Conservation (phyloP, 1,140 invertebrate species). For the Oreohelix idahoensis region DNA sequence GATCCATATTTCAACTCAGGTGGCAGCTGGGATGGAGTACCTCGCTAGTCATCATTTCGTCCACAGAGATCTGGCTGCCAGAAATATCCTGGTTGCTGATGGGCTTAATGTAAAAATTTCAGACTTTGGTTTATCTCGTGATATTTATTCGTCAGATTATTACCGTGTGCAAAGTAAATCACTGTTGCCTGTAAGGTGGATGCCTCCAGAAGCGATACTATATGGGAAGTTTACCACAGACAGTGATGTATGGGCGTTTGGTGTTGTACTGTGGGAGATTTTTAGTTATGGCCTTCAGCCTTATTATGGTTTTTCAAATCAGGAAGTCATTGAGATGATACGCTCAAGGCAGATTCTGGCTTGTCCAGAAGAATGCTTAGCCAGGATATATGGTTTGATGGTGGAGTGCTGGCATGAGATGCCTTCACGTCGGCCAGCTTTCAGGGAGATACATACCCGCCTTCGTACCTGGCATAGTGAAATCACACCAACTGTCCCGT, state of each 20-base stretch:
- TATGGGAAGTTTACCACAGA: constrained; percentile 97
- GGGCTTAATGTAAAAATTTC: constrained; percentile 93
- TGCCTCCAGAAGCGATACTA: constrained; percentile 97
- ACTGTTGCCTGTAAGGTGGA: constrained; percentile 80
- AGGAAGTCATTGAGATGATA: constrained; percentile 98
- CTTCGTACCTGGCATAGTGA: constrained; percentile 80
- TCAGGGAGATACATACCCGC: constrained; percentile 80
- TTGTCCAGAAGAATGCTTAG: constrained; percentile 92
- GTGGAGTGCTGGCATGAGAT: constrained; percentile 98
- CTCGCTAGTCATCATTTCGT: constrained; percentile 95
- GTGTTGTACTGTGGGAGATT: constrained; percentile 97
- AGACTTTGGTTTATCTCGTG: constrained; percentile 94
- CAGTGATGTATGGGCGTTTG: constrained; percentile 98
- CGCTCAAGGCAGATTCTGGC: constrained; percentile 91
- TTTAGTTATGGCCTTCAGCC: constrained; percentile 96
- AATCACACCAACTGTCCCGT: constrained; percentile 57
- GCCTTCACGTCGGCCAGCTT: constrained; percentile 89
- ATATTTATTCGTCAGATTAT: constrained; percentile 89
- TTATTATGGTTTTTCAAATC: constrained; percentile 94
- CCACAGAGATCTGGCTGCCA: constrained; percentile 94
- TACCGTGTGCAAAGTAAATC: constrained; percentile 76
- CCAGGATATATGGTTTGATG: constrained; percentile 92
- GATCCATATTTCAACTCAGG: constrained; percentile 89
- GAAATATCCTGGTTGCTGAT: constrained; percentile 96
- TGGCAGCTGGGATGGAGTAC: constrained; percentile 95